Evolutionary conservation across 2,113 vertebrate genomes (phyloP), one percentile per base, ranked within the genome.

Genomic region (Plecotus auritus): DNA sequence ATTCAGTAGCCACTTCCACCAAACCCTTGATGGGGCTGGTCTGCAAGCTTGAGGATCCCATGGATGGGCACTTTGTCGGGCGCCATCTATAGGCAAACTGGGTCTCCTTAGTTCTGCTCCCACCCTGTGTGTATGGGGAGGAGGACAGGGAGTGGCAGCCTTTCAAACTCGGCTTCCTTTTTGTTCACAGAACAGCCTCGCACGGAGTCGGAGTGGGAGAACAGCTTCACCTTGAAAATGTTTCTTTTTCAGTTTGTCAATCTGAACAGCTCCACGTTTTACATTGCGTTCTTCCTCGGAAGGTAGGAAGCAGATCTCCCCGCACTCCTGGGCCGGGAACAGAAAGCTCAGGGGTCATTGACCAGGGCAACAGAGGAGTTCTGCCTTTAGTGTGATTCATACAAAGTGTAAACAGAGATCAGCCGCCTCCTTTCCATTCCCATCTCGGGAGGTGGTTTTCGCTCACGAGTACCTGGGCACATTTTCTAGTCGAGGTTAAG

Each of bases 191-290:
- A 99, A 98, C 99, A 99, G 98, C 99, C 99, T 77, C 99, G 99
- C 96, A 99, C 99, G 0, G 99, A 99, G 97, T 99, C 99, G 0
- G 99, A 99, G 97, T 99, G 99, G 99, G 99, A 99, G 98, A 99
- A 99, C 99, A 99, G 99, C 98, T 99, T 99, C 95, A 99, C 99
- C 94, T 97, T 99, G 98, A 99, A 99, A 98, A 99, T 99, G 99
- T 99, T 99, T 98, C 99, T 99, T 96, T 99, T 99, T 98, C 99
- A 99, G 98, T 99, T 99, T 97, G 99, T 99, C 98, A 99, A 99
- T 97, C 98, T 99, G 98, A 99, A 99, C 98, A 99, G 99, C 96
- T 99, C 99, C 93, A 99, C 99, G 3, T 99, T 99, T 98, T 99
- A 99, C 98, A 99, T 99, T 13, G 99, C 99, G 12, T 99, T 99